These are phyloP conservation scores for Cochlearius cochlearius DNA, from an alignment of 2,113 vertebrate genomes.

Conservation along the genomic window DNA sequence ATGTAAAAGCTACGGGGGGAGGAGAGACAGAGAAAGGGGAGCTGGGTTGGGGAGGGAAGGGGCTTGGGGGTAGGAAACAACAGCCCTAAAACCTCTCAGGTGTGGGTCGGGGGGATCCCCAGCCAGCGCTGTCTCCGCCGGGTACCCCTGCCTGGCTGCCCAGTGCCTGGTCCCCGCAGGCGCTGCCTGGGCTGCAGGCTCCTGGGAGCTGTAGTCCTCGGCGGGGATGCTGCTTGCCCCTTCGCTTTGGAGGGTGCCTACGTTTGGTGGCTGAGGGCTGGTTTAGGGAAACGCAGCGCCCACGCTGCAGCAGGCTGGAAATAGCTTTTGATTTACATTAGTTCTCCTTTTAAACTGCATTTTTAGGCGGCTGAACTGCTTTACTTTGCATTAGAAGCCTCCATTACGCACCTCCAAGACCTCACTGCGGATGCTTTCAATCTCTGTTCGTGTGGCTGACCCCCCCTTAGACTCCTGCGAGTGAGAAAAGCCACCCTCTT, in stretches of 20 bases:
- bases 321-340: neutral
- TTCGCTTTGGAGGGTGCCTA: neutral
- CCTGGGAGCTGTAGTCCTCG: neutral
- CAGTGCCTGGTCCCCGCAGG: neutral
- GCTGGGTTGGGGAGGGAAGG: neutral
- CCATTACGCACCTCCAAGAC: fast-evolving
- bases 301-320: neutral
- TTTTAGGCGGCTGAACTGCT: neutral
- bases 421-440: neutral
- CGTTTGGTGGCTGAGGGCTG: neutral
- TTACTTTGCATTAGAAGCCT: neutral
- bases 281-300: neutral
- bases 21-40: neutral
- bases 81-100: neutral
- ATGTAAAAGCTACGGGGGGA: neutral
- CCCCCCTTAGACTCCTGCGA: neutral
- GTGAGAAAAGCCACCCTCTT: neutral
- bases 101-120: too few relatives aligned
- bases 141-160: neutral
- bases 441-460: neutral
- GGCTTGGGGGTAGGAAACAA: neutral
- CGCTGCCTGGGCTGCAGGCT: neutral
- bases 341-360: neutral
- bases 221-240: neutral
- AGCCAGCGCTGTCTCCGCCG: neutral